Base-by-base conservation (phyloP, 2,113 vertebrate species). In the Syngnathoides biaculeatus region DNA sequence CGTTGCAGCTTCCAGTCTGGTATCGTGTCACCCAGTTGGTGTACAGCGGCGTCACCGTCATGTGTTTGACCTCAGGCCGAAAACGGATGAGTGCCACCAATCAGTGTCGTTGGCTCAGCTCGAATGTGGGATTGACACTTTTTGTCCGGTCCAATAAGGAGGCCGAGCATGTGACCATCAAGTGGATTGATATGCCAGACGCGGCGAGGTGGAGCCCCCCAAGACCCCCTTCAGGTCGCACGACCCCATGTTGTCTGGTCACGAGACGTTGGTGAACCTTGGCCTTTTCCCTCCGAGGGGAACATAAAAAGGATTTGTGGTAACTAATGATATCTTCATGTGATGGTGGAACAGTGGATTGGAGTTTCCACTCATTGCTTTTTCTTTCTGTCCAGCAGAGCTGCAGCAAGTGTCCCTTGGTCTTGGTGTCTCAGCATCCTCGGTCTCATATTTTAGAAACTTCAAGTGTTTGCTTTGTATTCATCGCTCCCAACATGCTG, bases 11-110 rank as follows among this genome's bases (percentile, higher is more conserved):
- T 30, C 20, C 9, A 22, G 1, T 39, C 20, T 60, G 35, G 13
- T 60, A 15, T 6, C 19, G 9, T 27, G 19, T 1, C 22, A 61
- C 40, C 14, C 58, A 40, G n/a, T 8, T 59, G 15, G 8, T 55
- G 22, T 26, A 1, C n/a, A n/a, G n/a, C n/a, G 15, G 39, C 14
- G n/a, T 30, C 22, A 2, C 35, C 35, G 4, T 64, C 9, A 39
- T 60, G 69, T 79, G 69, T 68, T 22, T 43, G 56, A 69, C 48
- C 73, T 76, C 27, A 45, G 67, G 55, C 52, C 45, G 59, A 70
- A 43, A 65, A 67, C 86, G 89, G 86, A 83, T 80, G 74, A 72
- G 38, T 48, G 14, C 71, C 79, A 74, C 71, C 73, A 87, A 86
- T 80, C 71, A 67, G 66, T 59, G 56, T 64, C 67, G 68, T 60